These are phyloP conservation scores for Lacanobia oleracea DNA, from an alignment of 2,888 invertebrate species.

Conservation along the genomic window DNA sequence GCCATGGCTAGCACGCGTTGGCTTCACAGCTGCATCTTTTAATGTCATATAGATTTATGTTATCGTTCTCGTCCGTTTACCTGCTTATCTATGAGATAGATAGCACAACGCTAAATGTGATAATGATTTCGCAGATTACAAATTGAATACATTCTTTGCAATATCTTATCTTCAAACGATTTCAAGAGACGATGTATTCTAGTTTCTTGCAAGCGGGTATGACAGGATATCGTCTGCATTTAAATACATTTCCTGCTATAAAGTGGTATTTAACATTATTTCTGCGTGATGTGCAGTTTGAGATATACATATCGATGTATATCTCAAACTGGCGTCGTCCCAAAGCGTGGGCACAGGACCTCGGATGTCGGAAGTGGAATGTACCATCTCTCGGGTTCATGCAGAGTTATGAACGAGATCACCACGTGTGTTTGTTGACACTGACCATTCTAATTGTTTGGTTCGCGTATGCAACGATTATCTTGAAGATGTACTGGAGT, in stretches of 20 bases:
- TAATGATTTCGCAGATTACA: conserved; percentile 31
- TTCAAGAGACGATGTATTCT: conserved; percentile 20
- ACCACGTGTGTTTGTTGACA: conserved; percentile 48
- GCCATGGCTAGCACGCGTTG: conserved; percentile 3
- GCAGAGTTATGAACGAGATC: conserved; percentile 30
- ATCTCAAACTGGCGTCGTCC: conserved; percentile 35
- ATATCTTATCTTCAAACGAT: conserved; percentile 28
- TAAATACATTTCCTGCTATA: conserved; percentile 56
- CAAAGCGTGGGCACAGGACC: conserved; percentile 51
- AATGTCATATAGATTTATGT: conserved; percentile 24
- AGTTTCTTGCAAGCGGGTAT: conserved; percentile 14
- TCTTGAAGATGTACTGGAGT: conserved; percentile 20
- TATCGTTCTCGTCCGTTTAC: conserved; percentile 28
- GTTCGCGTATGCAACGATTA: background rate
- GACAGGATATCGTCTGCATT: conserved; percentile 47
- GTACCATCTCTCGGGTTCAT: conserved; percentile 37
- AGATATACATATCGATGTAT: no score
- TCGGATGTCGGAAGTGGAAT: conserved; percentile 55
- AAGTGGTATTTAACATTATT: conserved; percentile 45
- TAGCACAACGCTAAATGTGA: conserved; percentile 34
- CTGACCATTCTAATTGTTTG: conserved; percentile 4
- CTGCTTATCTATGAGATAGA: conserved; percentile 37
- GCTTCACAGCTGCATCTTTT: conserved; percentile 27
- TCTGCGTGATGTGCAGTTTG: conserved; percentile 36
- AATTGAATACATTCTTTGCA: conserved; percentile 24